These are phyloP conservation scores for Odocoileus virginianus DNA, from an alignment of 2,113 vertebrate species.

Conservation along the genomic window DNA sequence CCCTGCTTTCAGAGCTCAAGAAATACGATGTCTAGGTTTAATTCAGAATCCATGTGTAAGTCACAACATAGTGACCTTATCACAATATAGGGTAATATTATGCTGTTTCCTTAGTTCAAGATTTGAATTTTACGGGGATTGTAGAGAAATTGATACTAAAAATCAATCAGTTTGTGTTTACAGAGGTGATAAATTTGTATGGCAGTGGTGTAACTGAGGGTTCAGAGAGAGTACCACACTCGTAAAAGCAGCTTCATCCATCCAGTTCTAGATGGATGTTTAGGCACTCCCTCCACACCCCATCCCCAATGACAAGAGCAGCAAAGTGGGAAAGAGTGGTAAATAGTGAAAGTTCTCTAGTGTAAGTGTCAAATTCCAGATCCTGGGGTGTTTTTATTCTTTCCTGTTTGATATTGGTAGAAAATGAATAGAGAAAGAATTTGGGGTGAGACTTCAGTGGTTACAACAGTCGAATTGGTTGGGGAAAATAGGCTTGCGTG, in stretches of 20 bases:
- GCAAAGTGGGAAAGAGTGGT: neutral
- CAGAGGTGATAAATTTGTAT: neutral
- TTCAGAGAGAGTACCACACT: neutral
- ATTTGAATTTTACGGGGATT: neutral
- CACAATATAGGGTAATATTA: neutral
- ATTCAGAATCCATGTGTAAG: neutral
- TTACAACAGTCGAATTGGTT: neutral
- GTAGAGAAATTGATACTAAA: neutral
- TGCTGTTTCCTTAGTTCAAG: neutral
- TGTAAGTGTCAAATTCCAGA: neutral
- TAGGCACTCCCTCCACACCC: neutral
- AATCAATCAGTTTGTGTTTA: neutral
- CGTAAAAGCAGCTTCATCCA: neutral
- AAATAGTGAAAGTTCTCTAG: neutral
- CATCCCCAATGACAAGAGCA: neutral
- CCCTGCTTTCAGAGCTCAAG: neutral
- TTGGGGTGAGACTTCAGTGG: neutral
- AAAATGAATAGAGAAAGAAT: neutral
- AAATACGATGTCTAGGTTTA: neutral
- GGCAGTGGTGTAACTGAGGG: neutral
- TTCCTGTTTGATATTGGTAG: neutral
- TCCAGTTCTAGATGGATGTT: neutral
- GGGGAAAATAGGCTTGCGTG: neutral
- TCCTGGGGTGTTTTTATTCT: neutral
- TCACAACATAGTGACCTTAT: neutral